Evolutionary conservation across 1,140 invertebrate species (phyloP), one percentile per base, ranked within the genome.

Genomic region (Pectinophora gossypiella): DNA sequence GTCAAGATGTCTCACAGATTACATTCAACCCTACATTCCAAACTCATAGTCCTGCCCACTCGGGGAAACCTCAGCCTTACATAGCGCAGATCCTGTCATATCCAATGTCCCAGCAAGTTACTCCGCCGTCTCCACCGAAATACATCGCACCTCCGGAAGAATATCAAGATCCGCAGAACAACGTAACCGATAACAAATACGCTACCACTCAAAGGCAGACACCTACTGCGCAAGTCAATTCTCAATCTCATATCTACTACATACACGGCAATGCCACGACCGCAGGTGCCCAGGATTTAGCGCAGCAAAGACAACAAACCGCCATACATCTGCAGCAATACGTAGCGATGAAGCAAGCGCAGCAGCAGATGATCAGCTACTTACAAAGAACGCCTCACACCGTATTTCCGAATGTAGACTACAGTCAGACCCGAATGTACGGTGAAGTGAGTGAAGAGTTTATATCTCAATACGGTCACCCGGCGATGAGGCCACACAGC

Each of bases 21-120:
- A 89, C 87, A 1, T 89, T 76, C 54, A 89, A 89, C 45, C 87
- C 86, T 45, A 89, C 87, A 83, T 89, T 89, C 84, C 86, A 89
- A 68, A 88, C 82, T 1, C 85, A 88, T 49, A 89, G 87, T 67
- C 87, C 87, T 2, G 81, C 87, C 16, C 87, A 88, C 56, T 68
- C 78, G 4, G 61, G 71, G 4, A 83, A 85, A 43, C 61, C 68
- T 16, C 86, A 88, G 54, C 87, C 87, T 3, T 89, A 87, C 48
- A 88, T 88, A 54, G 80, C 87, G 19, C 87, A 89, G 59, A 88
- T 89, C 10, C 72, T 88, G 49, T 86, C 82, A 27, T 89, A 86
- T 55, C 87, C 87, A 0, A 83, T 82, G 68, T 85, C 87, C 0
- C 87, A 87, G 54, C 87, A 88, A 52, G 79, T 87, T 3, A 75